phyloP scores from a whole-genome alignment of 2,113 vertebrate genomes.

The Mastomys coucha region DNA sequence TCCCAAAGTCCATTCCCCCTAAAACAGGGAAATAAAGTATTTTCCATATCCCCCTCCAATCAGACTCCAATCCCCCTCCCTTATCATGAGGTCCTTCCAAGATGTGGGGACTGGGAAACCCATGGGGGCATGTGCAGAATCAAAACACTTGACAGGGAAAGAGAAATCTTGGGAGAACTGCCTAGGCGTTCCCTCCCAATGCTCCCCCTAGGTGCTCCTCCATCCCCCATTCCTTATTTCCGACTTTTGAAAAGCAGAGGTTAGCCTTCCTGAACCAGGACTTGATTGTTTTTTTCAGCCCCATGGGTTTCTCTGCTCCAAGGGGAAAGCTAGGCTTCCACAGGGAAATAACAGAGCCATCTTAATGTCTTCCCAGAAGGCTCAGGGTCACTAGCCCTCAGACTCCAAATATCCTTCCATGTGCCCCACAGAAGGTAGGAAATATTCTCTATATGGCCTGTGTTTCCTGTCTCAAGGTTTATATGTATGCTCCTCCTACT shows the following conservation, averaged over 20 bases:
- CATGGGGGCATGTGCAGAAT: slow-evolving; percentile 1
- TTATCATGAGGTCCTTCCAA: background rate
- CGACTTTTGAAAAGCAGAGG: background rate
- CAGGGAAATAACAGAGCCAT: slow-evolving; percentile 28
- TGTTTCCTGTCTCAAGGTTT: background rate
- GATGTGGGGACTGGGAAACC: background rate
- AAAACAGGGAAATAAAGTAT: background rate
- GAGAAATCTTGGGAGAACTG: background rate
- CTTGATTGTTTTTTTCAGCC: slow-evolving; percentile 38
- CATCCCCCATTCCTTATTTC: background rate
- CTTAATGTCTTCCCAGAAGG: slow-evolving; percentile 36
- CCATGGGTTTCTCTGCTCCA: background rate
- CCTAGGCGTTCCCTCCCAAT: background rate
- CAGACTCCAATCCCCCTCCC: background rate
- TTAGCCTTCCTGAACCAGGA: slow-evolving; percentile 48
- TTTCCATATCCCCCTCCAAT: background rate
- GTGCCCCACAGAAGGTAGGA: background rate
- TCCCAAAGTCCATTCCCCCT: background rate
- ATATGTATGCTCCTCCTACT: background rate
- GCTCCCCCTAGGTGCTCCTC: background rate
- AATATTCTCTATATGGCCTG: background rate
- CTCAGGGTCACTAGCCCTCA: background rate
- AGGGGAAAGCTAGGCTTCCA: background rate
- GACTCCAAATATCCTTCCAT: background rate
- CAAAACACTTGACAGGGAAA: background rate